Percentiles rank a stretch among this genome's conserved stretches.
These are phyloP conservation scores for Oscheius sp. DNA, from an alignment of 1,140 invertebrate species.

Conservation along the genomic window DNA sequence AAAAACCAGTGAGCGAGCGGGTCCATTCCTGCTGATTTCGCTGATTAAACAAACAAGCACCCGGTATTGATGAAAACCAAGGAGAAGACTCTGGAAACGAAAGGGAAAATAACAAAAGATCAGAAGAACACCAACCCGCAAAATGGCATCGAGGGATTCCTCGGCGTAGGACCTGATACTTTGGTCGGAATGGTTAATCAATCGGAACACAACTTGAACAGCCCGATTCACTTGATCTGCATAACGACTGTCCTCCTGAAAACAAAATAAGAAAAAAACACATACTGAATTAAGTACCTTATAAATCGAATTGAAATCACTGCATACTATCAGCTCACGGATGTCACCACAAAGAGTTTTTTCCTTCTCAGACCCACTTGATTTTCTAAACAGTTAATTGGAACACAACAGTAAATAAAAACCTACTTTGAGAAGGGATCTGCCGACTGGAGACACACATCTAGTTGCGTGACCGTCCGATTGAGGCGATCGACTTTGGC, in stretches of 20 bases:
- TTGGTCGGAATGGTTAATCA: conserved; percentile 4
- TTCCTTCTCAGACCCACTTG: neutral
- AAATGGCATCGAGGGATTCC: conserved; percentile 9
- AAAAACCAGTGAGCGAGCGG: neutral
- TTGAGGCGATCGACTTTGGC: neutral
- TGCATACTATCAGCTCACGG: neutral
- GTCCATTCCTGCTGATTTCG: conserved; percentile 2
- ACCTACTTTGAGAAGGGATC: neutral
- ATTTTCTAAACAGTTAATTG: neutral
- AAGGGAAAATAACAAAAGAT: no score
- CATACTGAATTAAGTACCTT: neutral
- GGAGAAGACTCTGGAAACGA: conserved; percentile 12
- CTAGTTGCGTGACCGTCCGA: neutral
- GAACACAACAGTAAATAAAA: neutral
- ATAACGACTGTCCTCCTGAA: conserved; percentile 17
- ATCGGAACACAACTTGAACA: neutral
- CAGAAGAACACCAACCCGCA: neutral
- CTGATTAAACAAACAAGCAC: conserved; percentile 5
- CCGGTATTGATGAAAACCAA: conserved; percentile 6
- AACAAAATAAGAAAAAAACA: neutral
- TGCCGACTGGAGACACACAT: neutral
- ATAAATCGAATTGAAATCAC: conserved; percentile 9
- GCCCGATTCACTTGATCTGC: neutral
- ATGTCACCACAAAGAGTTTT: neutral
- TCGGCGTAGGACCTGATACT: neutral